Evolutionary conservation across 2,888 invertebrate species (phyloP), one percentile per base, ranked within the genome.

Genomic region (Hydriomena furcata): DNA sequence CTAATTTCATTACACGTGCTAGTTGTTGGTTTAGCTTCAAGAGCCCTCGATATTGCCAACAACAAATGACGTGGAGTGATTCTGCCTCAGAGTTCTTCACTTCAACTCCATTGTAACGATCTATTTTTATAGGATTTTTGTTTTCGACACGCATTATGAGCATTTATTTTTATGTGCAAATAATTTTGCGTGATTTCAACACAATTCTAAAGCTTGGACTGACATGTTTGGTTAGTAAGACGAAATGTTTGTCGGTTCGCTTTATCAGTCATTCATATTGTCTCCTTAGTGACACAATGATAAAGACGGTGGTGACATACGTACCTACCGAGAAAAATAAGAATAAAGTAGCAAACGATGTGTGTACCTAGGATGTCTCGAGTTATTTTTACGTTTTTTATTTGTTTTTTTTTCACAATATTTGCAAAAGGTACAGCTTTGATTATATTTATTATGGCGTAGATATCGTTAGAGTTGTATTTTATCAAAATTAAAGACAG

Each of bases 21-120:
- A 52, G 57, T 72, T 74, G 79, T 81, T 79, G 76, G 71, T 77
- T 80, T 75, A 63, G 67, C 79, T 74, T 81, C 68, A 65, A 88
- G 86, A 61, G 76, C 73, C 54, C 88, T 89, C 66, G 55, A 84
- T 81, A 81, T 76, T 85, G 76, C 76, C 76, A 80, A 65, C 79
- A 79, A 65, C 79, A 79, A 65, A 73, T 84, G 83, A 80, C 79
- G 69, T 75, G 79, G 63, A 85, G 81, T 80, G 80, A 73, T 74
- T 71, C 67, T 63, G 73, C 68, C 71, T 11, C 24, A 59, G 58
- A 68, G 72, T 71, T 71, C 68, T 41, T 63, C 57, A 50, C 68
- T 50, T 63, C 55, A 50, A 58, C 62, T 48, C 62, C 61, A 60
- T 73, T 70, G 72, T 73, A 56, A 62, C 53, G 36, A 43, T 62